These are phyloP conservation scores for Diarsia mendica DNA, from an alignment of 2,888 invertebrate species.

Conservation along the genomic window DNA sequence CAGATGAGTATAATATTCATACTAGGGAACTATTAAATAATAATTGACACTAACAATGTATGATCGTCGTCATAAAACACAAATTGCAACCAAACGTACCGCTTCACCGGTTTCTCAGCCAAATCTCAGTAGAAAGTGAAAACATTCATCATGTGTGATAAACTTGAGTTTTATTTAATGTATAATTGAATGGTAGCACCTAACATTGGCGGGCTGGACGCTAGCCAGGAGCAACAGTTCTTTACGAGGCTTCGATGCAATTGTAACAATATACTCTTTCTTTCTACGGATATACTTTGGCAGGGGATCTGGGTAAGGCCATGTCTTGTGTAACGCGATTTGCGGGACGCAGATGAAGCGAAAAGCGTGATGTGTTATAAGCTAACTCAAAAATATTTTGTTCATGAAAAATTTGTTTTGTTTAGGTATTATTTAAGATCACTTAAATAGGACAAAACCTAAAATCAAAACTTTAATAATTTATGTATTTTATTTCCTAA, in stretches of 20 bases:
- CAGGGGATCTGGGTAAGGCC: slow-evolving; percentile 45
- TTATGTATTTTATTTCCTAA: too few species aligned
- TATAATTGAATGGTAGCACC: slow-evolving; percentile 68
- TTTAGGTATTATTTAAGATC: too few species aligned
- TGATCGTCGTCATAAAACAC: not conserved
- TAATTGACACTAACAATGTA: not conserved
- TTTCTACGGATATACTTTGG: slow-evolving; percentile 65
- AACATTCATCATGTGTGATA: slow-evolving; percentile 54
- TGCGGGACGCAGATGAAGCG: not conserved
- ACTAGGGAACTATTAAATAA: not conserved
- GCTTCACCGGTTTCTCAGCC: slow-evolving; percentile 12
- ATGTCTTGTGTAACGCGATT: not conserved
- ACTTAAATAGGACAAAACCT: too few species aligned
- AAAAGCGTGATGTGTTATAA: not conserved
- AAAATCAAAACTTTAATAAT: too few species aligned
- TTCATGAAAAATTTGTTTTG: too few species aligned
- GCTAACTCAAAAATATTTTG: not conserved
- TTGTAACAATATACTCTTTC: slow-evolving; percentile 61
- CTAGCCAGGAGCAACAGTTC: slow-evolving; percentile 74
- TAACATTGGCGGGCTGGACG: slow-evolving; percentile 61
- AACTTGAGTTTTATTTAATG: slow-evolving; percentile 59
- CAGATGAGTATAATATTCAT: not conserved
- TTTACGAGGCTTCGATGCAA: slow-evolving; percentile 65
- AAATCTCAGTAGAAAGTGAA: slow-evolving; percentile 42
- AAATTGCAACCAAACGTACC: slow-evolving; percentile 16